phyloP scores from a whole-genome alignment of 2,888 invertebrate species.

The Acanthoscelides obtectus region DNA sequence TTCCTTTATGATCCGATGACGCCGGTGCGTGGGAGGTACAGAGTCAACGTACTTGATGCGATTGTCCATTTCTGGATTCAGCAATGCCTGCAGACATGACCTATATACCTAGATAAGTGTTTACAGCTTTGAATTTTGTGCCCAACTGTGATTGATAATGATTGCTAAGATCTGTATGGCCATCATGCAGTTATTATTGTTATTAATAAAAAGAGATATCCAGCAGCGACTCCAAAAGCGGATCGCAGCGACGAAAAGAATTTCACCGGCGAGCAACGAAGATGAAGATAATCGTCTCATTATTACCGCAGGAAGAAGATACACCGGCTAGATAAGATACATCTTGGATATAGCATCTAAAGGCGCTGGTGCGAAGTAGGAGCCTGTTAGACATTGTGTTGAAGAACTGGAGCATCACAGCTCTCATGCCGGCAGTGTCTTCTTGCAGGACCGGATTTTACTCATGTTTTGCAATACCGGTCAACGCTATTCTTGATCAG shows the following conservation, averaged over 20 bases:
- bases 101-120: too few species aligned
- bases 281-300: not conserved
- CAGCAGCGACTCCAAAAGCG: not conserved
- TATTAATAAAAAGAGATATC: not conserved
- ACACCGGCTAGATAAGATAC: slow-evolving; percentile 6
- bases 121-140: too few species aligned
- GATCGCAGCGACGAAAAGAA: not conserved
- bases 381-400: slow-evolving; percentile 31
- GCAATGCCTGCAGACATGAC: too few species aligned
- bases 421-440: slow-evolving; percentile 15
- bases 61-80: too few species aligned
- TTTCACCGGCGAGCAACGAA: not conserved
- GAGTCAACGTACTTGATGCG: too few species aligned
- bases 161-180: not conserved
- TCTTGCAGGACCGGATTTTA: not conserved
- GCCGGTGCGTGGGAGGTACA: too few species aligned
- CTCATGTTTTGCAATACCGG: not conserved
- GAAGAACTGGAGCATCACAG: slow-evolving; percentile 29
- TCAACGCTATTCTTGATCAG: too few species aligned
- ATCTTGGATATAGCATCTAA: slow-evolving; percentile 20
- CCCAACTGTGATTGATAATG: too few species aligned
- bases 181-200: not conserved
- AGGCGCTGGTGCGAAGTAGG: slow-evolving; percentile 27
- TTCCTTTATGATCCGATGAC: too few species aligned
- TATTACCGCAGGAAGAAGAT: not conserved